phyloP scores from a whole-genome alignment of 2,113 vertebrate genomes.

The Cariama cristata region DNA sequence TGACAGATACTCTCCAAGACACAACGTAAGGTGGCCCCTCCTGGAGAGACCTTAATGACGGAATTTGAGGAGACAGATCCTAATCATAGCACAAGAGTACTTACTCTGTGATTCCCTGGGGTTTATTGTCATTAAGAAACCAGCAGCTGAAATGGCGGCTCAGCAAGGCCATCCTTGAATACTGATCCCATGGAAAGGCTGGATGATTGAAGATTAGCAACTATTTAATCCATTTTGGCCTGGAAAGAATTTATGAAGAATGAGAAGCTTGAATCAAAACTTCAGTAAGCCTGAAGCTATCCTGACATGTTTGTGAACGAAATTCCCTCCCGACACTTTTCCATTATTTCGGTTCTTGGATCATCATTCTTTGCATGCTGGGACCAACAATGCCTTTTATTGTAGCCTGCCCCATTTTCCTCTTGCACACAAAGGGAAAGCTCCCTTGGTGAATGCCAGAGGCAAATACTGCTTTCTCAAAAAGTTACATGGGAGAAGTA shows the following conservation, averaged over 20 bases:
- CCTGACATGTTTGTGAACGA: conserved; percentile 48
- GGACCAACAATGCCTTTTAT: conserved; percentile 64
- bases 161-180: not conserved
- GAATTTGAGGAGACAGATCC: not conserved
- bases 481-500: conserved; percentile 54
- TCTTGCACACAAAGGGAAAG: conserved; percentile 49
- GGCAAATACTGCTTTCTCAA: conserved; percentile 62
- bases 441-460: conserved; percentile 42
- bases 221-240: conserved; percentile 58
- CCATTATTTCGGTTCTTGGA: conserved; percentile 64
- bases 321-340: conserved; percentile 47
- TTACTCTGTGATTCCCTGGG: not conserved
- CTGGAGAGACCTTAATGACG: not conserved
- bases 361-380: conserved; percentile 69
- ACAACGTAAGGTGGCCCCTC: not conserved
- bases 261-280: conserved; percentile 51
- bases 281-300: conserved; percentile 48
- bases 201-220: conserved; percentile 61
- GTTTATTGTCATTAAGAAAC: not conserved
- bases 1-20: not conserved
- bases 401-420: conserved; percentile 56
- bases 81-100: not conserved
- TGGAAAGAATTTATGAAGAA: conserved; percentile 67
- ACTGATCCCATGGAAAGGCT: conserved; percentile 1
- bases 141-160: not conserved